Evolutionary conservation across 2,888 invertebrate genomes (phyloP).

Genomic region (Heliothis peltigera): DNA sequence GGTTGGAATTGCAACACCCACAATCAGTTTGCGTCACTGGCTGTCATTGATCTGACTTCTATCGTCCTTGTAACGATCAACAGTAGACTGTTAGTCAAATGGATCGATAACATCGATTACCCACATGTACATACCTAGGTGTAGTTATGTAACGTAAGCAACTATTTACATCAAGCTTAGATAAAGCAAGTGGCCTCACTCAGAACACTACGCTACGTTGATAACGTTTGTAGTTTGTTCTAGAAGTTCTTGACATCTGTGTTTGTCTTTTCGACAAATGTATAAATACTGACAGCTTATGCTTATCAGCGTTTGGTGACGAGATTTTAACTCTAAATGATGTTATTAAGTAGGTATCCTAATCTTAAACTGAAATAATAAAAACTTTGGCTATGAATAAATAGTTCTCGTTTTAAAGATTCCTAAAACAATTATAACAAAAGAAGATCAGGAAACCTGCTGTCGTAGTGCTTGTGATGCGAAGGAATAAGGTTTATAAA

Average conservation of each 20-base stretch:
- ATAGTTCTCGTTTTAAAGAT: neutral
- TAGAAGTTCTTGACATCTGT: constrained; percentile 54
- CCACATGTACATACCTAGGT: constrained; percentile 29
- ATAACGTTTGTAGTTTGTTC: constrained; percentile 53
- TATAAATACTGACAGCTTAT: constrained; percentile 41
- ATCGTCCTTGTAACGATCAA: constrained; percentile 39
- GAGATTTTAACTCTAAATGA: constrained; percentile 23
- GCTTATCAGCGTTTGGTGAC: constrained; percentile 38
- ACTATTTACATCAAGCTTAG: constrained; percentile 44
- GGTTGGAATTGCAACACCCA: neutral
- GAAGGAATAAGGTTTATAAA: too few species aligned
- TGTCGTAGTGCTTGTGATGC: too few species aligned
- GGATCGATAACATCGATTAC: constrained; percentile 51
- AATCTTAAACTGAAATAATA: constrained; percentile 1
- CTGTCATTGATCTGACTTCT: constrained; percentile 7
- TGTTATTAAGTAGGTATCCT: constrained; percentile 18
- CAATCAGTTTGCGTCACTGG: neutral
- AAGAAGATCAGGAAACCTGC: too few species aligned
- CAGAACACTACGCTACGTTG: constrained; percentile 32
- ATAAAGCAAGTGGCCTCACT: constrained; percentile 51
- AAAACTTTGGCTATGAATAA: neutral
- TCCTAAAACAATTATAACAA: neutral
- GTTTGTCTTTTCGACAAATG: constrained; percentile 39
- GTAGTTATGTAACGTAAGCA: constrained; percentile 55
- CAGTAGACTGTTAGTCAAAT: constrained; percentile 38